phyloP scores from a whole-genome alignment of 53 echinoderm and acorn worm genomes.

The Actinopyga echinites region DNA sequence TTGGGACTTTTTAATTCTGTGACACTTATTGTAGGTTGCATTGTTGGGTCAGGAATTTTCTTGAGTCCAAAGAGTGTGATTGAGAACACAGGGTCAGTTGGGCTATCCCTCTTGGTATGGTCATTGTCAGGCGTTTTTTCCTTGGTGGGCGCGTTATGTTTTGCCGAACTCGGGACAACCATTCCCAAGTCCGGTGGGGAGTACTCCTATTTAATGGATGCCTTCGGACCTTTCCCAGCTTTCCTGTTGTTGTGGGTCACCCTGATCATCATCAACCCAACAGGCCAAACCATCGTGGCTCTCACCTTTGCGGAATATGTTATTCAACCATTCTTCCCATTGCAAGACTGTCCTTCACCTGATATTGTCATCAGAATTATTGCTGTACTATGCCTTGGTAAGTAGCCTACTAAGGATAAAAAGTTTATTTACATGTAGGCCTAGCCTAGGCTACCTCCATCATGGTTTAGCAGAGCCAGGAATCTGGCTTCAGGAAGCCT shows the following conservation, averaged over 20 bases:
- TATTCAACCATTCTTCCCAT: constrained; percentile 85
- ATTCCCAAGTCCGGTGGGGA: constrained; percentile 84
- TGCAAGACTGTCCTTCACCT: constrained; percentile 78
- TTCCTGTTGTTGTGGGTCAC: constrained; percentile 92
- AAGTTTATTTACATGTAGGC: too few species aligned
- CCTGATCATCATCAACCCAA: constrained; percentile 90
- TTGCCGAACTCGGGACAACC: constrained; percentile 92
- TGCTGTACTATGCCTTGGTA: constrained; percentile 85
- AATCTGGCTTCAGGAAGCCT: too few species aligned
- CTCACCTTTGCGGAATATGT: constrained; percentile 88
- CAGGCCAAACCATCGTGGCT: constrained; percentile 93
- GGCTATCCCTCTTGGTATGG: constrained; percentile 88
- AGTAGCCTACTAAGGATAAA: too few species aligned
- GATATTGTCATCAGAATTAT: constrained; percentile 66
- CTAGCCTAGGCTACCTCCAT: too few species aligned
- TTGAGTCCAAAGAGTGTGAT: constrained; percentile 86
- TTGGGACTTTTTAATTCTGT: constrained; percentile 83
- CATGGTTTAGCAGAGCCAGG: too few species aligned
- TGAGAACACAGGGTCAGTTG: constrained; percentile 75
- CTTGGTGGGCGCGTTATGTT: constrained; percentile 88
- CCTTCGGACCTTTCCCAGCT: constrained; percentile 79
- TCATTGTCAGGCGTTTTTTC: constrained; percentile 88
- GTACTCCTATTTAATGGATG: constrained; percentile 79
- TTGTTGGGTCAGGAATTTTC: constrained; percentile 94
- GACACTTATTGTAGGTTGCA: constrained; percentile 87